phyloP scores from a whole-genome alignment of 2,888 invertebrate species.

The Oligia latruncula region DNA sequence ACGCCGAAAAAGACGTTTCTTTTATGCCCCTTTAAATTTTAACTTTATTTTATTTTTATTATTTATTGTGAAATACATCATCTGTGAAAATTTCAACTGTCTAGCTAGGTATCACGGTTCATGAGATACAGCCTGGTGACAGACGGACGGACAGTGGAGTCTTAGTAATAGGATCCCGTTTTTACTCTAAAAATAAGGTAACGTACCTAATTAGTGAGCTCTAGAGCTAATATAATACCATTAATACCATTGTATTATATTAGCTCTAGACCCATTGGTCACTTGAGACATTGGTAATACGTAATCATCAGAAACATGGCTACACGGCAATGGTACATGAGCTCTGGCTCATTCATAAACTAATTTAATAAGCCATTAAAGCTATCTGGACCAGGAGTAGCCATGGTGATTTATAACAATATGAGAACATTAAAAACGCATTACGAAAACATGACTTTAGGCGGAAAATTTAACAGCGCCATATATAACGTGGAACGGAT shows the following conservation, averaged over 20 bases:
- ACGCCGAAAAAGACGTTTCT: too few relatives aligned
- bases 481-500: conserved; percentile 82
- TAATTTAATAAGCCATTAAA: conserved; percentile 90
- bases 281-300: conserved; percentile 28
- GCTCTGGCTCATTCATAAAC: conserved; percentile 72
- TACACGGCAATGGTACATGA: conserved; percentile 40
- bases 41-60: too few relatives aligned
- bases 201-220: neutral
- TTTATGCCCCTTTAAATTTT: too few relatives aligned
- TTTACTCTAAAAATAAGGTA: neutral
- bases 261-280: too few relatives aligned
- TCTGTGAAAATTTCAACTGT: too few relatives aligned
- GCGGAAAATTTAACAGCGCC: conserved; percentile 86
- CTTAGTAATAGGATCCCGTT: too few relatives aligned
- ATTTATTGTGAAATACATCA: too few relatives aligned
- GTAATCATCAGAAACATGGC: conserved; percentile 45
- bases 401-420: conserved; percentile 89
- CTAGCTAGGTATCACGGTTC: too few relatives aligned
- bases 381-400: conserved; percentile 89
- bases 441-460: conserved; percentile 90
- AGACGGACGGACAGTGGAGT: too few relatives aligned
- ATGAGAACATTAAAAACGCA: conserved; percentile 90
- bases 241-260: too few relatives aligned
- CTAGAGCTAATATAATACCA: conserved; percentile 1
- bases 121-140: too few relatives aligned